phyloP scores from a whole-genome alignment of 2,888 invertebrate genomes.

The Calliphora vomitoria region DNA sequence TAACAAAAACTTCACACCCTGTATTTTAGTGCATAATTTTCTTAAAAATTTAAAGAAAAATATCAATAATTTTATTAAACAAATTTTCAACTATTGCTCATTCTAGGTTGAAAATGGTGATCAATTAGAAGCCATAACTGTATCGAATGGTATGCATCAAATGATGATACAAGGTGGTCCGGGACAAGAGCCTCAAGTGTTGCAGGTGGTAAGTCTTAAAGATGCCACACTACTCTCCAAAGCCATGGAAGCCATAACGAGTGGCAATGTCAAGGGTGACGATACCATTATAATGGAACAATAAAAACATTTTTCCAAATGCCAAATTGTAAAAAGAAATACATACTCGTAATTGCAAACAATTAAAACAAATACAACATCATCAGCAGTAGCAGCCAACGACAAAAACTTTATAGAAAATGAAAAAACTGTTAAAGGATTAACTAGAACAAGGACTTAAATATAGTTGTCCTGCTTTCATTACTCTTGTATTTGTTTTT shows the following conservation, averaged over 20 bases:
- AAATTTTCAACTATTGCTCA: slow-evolving; percentile 9
- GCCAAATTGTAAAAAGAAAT: slow-evolving; percentile 36
- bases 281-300: slow-evolving; percentile 86
- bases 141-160: slow-evolving; percentile 91
- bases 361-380: slow-evolving; percentile 40
- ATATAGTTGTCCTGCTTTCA: background rate
- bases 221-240: slow-evolving; percentile 93
- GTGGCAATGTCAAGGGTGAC: slow-evolving; percentile 89
- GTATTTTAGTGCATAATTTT: background rate
- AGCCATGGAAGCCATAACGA: slow-evolving; percentile 89
- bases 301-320: slow-evolving; percentile 75
- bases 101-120: slow-evolving; percentile 91
- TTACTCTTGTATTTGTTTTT: background rate
- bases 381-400: background rate
- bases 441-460: background rate
- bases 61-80: slow-evolving; percentile 11
- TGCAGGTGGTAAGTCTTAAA: slow-evolving; percentile 94
- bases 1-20: background rate
- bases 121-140: slow-evolving; percentile 90
- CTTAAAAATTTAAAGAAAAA: too few species aligned
- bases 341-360: background rate
- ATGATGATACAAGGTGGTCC: slow-evolving; percentile 91
- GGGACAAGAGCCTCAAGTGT: slow-evolving; percentile 90
- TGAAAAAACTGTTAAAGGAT: slow-evolving; percentile 4
- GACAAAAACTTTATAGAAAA: background rate